A percentile compares a stretch with the other conserved stretches of the same genome.
Evolutionary conservation across 37 sponge, comb jelly and placozoan genomes (phyloP).

Genomic region (Cladorhizidae sp.): DNA sequence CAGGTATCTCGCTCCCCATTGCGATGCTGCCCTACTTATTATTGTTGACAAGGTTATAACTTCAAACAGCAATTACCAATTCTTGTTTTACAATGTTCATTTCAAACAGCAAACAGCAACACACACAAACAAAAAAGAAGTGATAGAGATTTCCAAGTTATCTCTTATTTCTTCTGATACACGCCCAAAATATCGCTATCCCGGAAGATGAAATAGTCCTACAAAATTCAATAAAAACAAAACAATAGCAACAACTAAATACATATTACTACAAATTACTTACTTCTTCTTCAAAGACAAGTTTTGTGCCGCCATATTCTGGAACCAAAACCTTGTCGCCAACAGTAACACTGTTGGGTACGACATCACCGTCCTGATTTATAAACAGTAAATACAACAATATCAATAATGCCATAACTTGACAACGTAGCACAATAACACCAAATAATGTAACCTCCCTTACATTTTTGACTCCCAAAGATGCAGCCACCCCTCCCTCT

Average conservation of each 20-base stretch:
- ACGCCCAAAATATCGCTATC: slow-evolving; percentile 74
- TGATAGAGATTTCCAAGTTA: not conserved
- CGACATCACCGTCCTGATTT: slow-evolving; percentile 73
- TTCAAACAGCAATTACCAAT: too few relatives aligned
- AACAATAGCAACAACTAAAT: not conserved
- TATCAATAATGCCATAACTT: too few relatives aligned
- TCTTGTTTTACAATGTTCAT: too few relatives aligned
- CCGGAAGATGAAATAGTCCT: slow-evolving; percentile 74
- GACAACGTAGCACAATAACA: too few relatives aligned
- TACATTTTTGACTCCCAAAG: too few relatives aligned
- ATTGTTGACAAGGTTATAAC: too few relatives aligned
- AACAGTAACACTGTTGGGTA: slow-evolving; percentile 71
- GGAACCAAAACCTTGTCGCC: slow-evolving; percentile 91
- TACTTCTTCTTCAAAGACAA: slow-evolving; percentile 88
- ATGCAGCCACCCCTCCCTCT: too few relatives aligned
- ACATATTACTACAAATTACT: not conserved
- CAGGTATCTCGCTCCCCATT: too few relatives aligned
- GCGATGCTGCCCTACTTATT: too few relatives aligned
- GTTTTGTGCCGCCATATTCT: slow-evolving; percentile 94
- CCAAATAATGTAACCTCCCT: too few relatives aligned
- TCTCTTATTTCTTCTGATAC: slow-evolving; percentile 37
- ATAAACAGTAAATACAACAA: too few relatives aligned
- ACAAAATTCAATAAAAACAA: not conserved
- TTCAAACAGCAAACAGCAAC: too few relatives aligned
- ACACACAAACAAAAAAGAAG: not conserved